Conservation (phyloP, 2,888 invertebrate genomes). For the Megalurothrips usitatus region DNA sequence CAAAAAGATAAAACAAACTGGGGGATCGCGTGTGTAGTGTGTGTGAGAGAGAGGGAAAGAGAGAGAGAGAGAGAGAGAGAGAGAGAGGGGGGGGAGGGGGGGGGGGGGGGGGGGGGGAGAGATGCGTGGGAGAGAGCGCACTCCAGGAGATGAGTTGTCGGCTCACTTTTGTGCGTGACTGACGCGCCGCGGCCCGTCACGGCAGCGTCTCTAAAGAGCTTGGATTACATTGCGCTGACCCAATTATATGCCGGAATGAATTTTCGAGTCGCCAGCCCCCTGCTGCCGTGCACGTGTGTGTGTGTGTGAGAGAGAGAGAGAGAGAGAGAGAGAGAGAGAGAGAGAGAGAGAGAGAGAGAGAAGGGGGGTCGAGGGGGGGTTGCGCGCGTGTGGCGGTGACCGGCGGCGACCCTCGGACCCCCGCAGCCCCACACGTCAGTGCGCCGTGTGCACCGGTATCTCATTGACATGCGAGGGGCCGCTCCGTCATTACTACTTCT, state of each 20-base stretch:
- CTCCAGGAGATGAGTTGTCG: constrained; percentile 11
- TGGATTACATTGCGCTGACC: constrained; percentile 17
- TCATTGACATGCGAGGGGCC: neutral
- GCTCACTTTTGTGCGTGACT: constrained; percentile 16
- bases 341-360: neutral
- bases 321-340: neutral
- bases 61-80: no score
- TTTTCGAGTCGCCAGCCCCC: neutral
- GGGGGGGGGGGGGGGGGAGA: neutral
- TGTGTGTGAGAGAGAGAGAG: neutral
- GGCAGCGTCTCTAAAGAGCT: constrained; percentile 2
- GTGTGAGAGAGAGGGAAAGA: neutral
- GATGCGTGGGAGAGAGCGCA: constrained; percentile 20
- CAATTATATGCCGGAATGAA: neutral
- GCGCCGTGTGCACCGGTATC: neutral
- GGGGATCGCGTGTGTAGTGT: no score
- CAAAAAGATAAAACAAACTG: no score
- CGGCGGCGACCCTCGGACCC: neutral
- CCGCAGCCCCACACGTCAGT: neutral
- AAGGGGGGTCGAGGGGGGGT: neutral
- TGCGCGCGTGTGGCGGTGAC: neutral
- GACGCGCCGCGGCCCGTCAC: constrained; percentile 11
- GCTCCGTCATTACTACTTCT: neutral
- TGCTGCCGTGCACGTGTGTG: neutral
- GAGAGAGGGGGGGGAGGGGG: neutral